phyloP scores from a whole-genome alignment of 2,888 invertebrate species.

The Aelia acuminata region DNA sequence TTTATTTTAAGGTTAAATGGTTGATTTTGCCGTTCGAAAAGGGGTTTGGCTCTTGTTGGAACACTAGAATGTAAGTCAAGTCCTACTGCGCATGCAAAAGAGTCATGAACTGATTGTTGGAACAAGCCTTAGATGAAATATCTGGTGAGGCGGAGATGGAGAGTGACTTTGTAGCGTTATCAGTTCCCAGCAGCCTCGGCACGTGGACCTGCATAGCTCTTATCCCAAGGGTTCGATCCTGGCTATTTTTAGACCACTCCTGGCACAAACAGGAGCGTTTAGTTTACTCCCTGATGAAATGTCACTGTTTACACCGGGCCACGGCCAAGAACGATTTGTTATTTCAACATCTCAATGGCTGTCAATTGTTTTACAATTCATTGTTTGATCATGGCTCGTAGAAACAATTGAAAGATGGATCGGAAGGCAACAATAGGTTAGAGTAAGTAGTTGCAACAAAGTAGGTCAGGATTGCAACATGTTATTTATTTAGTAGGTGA shows the following conservation, averaged over 20 bases:
- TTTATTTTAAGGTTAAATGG: too few relatives aligned
- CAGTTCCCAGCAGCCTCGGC: not conserved
- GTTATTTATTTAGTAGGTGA: too few relatives aligned
- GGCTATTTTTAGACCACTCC: not conserved
- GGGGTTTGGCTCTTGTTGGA: too few relatives aligned
- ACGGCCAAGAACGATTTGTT: slow-evolving; percentile 6
- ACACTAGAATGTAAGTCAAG: too few relatives aligned
- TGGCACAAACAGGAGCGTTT: not conserved
- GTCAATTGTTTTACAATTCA: not conserved
- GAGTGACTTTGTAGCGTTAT: not conserved
- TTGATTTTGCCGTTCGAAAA: too few relatives aligned
- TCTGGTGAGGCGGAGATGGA: not conserved
- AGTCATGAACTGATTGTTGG: too few relatives aligned
- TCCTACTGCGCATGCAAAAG: too few relatives aligned
- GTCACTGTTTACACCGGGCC: not conserved
- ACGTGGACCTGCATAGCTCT: not conserved
- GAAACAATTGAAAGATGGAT: not conserved
- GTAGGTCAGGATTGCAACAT: not conserved
- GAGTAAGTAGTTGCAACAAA: not conserved
- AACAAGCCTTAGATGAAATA: too few relatives aligned
- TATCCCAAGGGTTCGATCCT: not conserved
- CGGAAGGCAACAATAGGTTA: not conserved
- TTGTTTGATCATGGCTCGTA: not conserved
- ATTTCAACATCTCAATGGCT: not conserved
- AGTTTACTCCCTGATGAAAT: not conserved